These are phyloP conservation scores for Sphaerophoria taeniata DNA, from an alignment of 2,888 invertebrate genomes.

Conservation along the genomic window DNA sequence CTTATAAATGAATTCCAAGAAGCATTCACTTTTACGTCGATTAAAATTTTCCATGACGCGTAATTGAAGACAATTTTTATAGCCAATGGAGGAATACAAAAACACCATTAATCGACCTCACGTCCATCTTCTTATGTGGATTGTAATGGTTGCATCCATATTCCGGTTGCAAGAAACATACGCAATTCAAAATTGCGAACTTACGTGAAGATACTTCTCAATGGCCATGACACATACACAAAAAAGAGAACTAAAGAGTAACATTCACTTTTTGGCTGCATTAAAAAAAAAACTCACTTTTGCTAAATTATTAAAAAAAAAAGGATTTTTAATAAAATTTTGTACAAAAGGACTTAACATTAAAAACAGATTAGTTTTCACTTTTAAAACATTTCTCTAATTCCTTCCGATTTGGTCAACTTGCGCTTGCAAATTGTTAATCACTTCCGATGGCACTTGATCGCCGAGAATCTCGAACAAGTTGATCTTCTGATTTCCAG, in stretches of 20 bases:
- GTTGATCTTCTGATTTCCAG: constrained; percentile 92
- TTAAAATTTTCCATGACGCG: not conserved
- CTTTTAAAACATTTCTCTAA: constrained; percentile 78
- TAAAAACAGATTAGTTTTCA: constrained; percentile 28
- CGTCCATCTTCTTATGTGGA: not conserved
- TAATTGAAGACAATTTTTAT: not conserved
- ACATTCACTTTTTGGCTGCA: constrained; percentile 18
- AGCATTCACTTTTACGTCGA: constrained; percentile 12
- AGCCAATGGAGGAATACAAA: too few relatives aligned
- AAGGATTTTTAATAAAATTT: constrained; percentile 24
- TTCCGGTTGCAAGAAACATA: constrained; percentile 10
- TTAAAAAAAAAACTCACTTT: constrained; percentile 7
- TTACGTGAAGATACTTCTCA: constrained; percentile 27
- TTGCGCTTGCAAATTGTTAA: constrained; percentile 93
- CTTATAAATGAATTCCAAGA: not conserved
- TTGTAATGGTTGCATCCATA: constrained; percentile 24
- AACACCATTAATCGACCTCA: not conserved
- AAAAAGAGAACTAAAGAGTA: not conserved
- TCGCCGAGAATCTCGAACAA: constrained; percentile 93
- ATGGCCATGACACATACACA: constrained; percentile 10
- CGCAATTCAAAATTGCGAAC: constrained; percentile 5
- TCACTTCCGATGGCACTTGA: constrained; percentile 93
- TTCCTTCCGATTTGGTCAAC: constrained; percentile 92
- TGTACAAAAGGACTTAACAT: constrained; percentile 50
- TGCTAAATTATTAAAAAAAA: not conserved